A percentile compares a stretch with the other conserved stretches of the same genome.
Evolutionary conservation across 2,888 invertebrate species (phyloP).

Genomic region (Drosophila buzzatii): DNA sequence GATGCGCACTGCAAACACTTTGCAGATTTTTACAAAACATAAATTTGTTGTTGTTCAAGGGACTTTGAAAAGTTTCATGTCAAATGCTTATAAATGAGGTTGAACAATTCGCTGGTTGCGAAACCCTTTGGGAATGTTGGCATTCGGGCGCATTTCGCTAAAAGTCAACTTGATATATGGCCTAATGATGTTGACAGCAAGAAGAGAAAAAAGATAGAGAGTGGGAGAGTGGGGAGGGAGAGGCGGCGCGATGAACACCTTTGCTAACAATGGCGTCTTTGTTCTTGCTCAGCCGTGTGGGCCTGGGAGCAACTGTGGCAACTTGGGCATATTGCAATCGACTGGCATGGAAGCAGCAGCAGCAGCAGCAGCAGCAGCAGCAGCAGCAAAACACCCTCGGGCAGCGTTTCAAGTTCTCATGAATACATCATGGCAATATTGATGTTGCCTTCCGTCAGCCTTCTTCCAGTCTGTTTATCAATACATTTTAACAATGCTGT

Average conservation of each 20-base stretch:
- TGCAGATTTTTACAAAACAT: background rate
- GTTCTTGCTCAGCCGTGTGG: background rate
- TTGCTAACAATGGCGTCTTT: slow-evolving; percentile 17
- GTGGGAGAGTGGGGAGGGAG: too few relatives aligned
- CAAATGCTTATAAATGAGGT: slow-evolving; percentile 35
- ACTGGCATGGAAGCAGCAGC: background rate
- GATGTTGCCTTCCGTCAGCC: background rate
- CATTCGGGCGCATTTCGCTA: slow-evolving; percentile 42
- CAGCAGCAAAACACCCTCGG: background rate
- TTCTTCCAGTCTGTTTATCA: background rate
- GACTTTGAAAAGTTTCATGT: slow-evolving; percentile 15
- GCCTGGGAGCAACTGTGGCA: background rate
- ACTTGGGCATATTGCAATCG: background rate
- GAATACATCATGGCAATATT: slow-evolving; percentile 1
- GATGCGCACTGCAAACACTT: slow-evolving; percentile 12
- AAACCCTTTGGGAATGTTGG: slow-evolving; percentile 36
- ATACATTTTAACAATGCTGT: slow-evolving; percentile 6
- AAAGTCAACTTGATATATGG: slow-evolving; percentile 64
- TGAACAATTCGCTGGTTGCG: background rate
- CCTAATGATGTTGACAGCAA: slow-evolving; percentile 68
- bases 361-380: too few relatives aligned
- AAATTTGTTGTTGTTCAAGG: background rate
- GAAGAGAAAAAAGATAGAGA: background rate
- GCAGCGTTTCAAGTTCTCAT: background rate
- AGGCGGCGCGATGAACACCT: background rate